Evolutionary conservation across 2,888 invertebrate species (phyloP).

Genomic region (Mellilla xanthometata): DNA sequence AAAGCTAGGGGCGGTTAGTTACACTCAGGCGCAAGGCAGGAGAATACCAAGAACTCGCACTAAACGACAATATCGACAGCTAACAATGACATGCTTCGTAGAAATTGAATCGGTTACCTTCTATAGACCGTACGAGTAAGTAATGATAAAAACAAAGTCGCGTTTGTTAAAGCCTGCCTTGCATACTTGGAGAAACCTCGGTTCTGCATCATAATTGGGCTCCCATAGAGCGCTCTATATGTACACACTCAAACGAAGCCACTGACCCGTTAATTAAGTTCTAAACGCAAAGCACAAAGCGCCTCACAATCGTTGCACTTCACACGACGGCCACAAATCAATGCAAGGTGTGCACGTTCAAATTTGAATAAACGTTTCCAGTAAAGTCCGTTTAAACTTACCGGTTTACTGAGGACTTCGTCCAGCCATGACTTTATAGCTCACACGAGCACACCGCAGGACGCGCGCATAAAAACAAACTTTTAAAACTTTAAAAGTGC

Average conservation of each 20-base stretch:
- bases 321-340: slow-evolving; percentile 21
- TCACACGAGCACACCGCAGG: slow-evolving; percentile 55
- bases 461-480: slow-evolving; percentile 60
- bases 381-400: slow-evolving; percentile 71
- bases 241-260: slow-evolving; percentile 7
- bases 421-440: slow-evolving; percentile 63
- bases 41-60: slow-evolving; percentile 44
- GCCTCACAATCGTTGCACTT: slow-evolving; percentile 22
- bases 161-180: slow-evolving; percentile 15
- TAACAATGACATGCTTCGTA: slow-evolving; percentile 51
- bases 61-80: slow-evolving; percentile 51
- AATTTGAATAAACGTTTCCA: slow-evolving; percentile 52
- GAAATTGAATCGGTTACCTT: slow-evolving; percentile 42
- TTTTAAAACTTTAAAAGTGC: slow-evolving; percentile 61
- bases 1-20: slow-evolving; percentile 18
- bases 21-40: slow-evolving; percentile 32
- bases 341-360: slow-evolving; percentile 25
- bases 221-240: slow-evolving; percentile 11
- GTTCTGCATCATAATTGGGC: slow-evolving; percentile 32
- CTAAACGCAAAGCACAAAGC: slow-evolving; percentile 25
- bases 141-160: slow-evolving; percentile 43
- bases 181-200: slow-evolving; percentile 24
- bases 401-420: slow-evolving; percentile 73
- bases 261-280: slow-evolving; percentile 33
- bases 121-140: background rate